Percentiles rank a stretch among this genome's conserved stretches.
Evolutionary conservation across 1,140 invertebrate species (phyloP).

Genomic region (Sesamia nonagrioides): DNA sequence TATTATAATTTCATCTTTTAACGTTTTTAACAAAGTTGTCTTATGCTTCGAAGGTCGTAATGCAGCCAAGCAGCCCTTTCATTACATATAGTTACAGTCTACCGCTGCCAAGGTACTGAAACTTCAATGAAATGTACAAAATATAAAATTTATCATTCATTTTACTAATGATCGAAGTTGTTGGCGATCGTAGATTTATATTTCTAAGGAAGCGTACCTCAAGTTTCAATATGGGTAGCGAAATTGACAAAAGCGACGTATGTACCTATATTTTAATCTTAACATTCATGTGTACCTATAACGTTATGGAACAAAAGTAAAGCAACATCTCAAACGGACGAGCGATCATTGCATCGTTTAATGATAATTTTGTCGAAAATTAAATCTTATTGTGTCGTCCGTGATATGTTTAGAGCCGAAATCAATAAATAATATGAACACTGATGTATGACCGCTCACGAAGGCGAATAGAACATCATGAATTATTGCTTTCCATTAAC

Average conservation of each 20-base stretch:
- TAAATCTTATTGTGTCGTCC: constrained; percentile 61
- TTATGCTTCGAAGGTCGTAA: neutral
- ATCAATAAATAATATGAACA: constrained; percentile 40
- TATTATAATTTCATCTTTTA: constrained; percentile 50
- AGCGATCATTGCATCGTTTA: constrained; percentile 43
- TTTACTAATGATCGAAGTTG: neutral
- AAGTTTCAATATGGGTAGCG: constrained; percentile 36
- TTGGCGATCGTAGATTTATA: neutral
- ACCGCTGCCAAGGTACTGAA: neutral
- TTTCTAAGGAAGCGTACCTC: neutral
- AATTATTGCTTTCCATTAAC: constrained; percentile 72
- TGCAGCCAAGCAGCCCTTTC: neutral
- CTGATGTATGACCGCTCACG: constrained; percentile 46
- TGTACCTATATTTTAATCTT: constrained; percentile 29
- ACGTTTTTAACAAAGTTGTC: constrained; percentile 13
- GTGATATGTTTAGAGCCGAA: constrained; percentile 73
- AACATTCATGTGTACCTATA: constrained; percentile 50
- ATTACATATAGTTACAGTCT: neutral
- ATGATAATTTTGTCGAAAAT: constrained; percentile 49
- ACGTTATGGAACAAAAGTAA: constrained; percentile 84
- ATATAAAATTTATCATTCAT: neutral
- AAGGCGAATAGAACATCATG: constrained; percentile 53
- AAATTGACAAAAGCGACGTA: constrained; percentile 44
- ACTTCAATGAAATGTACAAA: neutral
- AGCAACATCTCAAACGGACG: constrained; percentile 65